phyloP scores from a whole-genome alignment of 2,113 vertebrate species.

The Procavia capensis region DNA sequence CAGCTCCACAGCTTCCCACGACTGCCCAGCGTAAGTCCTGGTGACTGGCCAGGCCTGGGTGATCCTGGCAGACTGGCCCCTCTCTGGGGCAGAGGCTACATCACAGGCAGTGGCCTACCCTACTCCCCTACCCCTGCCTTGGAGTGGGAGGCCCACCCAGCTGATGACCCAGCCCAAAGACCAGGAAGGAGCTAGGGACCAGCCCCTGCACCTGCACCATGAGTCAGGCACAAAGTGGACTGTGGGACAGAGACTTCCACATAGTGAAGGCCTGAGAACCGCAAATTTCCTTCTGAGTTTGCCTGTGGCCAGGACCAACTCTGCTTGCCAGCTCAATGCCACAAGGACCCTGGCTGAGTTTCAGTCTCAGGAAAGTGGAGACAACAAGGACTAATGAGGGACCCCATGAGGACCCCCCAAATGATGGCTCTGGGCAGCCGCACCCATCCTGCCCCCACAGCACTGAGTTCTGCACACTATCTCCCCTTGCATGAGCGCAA shows the following conservation, averaged over 20 bases:
- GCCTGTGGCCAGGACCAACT: neutral
- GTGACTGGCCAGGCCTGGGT: neutral
- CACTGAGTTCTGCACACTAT: neutral
- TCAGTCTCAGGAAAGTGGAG: neutral
- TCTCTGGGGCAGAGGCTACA: neutral
- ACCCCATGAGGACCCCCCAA: fast-evolving
- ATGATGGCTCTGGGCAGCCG: neutral
- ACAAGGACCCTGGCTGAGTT: neutral
- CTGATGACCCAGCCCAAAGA: neutral
- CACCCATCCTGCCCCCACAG: neutral
- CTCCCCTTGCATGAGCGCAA: neutral
- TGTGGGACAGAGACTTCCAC: neutral
- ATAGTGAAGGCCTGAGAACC: neutral
- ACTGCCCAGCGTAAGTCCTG: neutral
- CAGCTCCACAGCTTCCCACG: neutral
- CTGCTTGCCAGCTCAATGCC: too few relatives aligned
- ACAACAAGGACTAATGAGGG: neutral
- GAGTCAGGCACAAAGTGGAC: neutral
- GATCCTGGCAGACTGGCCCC: neutral
- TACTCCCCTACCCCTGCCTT: neutral
- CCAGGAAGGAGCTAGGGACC: neutral
- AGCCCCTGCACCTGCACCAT: fast-evolving
- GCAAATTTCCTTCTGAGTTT: neutral
- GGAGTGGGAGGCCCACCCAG: neutral
- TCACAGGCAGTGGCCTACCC: neutral